Base-by-base conservation (phyloP, 2,888 invertebrate species). In the Zelleria hepariella region DNA sequence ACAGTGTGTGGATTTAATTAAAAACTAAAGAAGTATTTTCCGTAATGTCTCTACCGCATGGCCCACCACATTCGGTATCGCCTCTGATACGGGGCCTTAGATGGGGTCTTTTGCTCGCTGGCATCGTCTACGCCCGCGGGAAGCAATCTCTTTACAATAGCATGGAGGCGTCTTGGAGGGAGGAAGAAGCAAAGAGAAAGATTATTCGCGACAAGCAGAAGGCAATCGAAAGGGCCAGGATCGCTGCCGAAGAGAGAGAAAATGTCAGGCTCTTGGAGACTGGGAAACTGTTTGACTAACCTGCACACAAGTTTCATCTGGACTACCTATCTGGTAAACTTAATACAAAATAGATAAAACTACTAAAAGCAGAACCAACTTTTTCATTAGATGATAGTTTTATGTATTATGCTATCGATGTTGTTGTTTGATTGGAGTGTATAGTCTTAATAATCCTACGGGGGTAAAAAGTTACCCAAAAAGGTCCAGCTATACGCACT, bases 11-110 rank as follows among this genome's bases (percentile, higher is more conserved):
- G 10, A 32, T 2, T 10, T 5, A 10, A 32, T 32, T 42, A 20
- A 49, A 51, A 51, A 20, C 8, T 5, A 2, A 5, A 5, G 23
- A 23, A 42, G 20, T 42, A 24, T 24, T n/a, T n/a, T n/a, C 32
- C 7, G 63, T 60, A 62, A 80, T 80, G 77, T 67, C 72, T 53
- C 61, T 77, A 52, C 80, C 82, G 0, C 82, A 65, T 53, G 86
- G 86, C 4, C 77, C 78, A 27, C 85, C 88, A 0, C 68, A 77
- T 56, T 67, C 73, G 5, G 88, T 89, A 1, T 88, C 89, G 0
- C 86, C 88, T 21, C 61, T 87, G 25, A 83, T 89, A 61, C 73
- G 88, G 61, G 82, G 80, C 5, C 59, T 69, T 6, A 73, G 89
- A 64, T 86, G 72, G 65, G 74, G 66, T 26, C 63, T 85, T 1